Evolutionary conservation across 2,797 vertebrate genomes (phyloP), one percentile per base, ranked within the genome.

Genomic region (Lemur catta): DNA sequence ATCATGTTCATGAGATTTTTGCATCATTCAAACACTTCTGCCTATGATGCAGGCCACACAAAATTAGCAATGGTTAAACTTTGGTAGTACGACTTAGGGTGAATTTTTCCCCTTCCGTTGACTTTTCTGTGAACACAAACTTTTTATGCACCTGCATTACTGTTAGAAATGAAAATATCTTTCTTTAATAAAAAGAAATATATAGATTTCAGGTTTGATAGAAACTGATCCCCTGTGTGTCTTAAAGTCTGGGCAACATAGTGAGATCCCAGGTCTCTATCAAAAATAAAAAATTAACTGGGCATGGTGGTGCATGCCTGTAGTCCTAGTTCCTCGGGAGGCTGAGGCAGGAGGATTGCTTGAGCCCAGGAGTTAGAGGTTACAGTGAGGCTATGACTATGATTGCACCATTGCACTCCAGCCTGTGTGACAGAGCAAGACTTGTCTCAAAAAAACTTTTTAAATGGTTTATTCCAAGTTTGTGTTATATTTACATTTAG

Each of bases 41-140:
- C 17, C 0, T 2, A 9, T 7, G 33, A 28, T 2, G 4, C 3
- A 8, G 12, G 35, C 38, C 78, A 41, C 63, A 59, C 20, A 6
- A n/a, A 71, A 35, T 48, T 41, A 55, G 30, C 38, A 22, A 20
- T 1, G 13, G 46, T 46, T 52, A 5, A 7, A 15, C 5, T 57
- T 5, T 4, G 5, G 10, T 7, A 41, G 22, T 3, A 13, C 0
- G 0, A 17, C 33, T 48, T 20, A 6, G 9, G 4, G 20, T 35
- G 61, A 84, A 7, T 17, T 18, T 9, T 28, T 43, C 33, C 63
- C 55, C 43, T 38, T 57, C n/a, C 4, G 0, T 52, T 26, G 41
- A 35, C 82, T 75, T 93, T 65, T 84, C 92, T 20, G 4, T 15
- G 35, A 65, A 59, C 9, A 28, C 18, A 48, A 6, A 4, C 52